Base-by-base conservation (phyloP, 2,888 invertebrate species). In the Drosophila dives region DNA sequence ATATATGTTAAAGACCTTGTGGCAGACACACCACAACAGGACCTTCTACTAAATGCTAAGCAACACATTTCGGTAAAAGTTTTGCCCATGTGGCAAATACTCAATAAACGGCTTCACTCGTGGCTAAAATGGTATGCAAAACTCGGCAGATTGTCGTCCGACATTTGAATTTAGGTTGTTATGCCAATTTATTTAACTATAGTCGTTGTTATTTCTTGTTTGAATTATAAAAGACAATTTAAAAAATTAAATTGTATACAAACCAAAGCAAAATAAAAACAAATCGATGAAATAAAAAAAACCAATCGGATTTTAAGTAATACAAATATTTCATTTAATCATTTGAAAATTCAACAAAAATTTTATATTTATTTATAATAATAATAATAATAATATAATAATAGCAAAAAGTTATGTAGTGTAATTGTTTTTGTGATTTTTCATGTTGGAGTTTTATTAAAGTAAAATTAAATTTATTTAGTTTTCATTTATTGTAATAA, bases 341-440 rank as follows among this genome's bases (percentile, higher is more conserved):
- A 90, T 91, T 89, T 91, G 90, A 92, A 92, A 92, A 91, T 90
- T 91, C 92, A 92, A 92, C 92, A 92, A 92, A 91, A 92, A 91
- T 91, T 86, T 34, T 77, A 70, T 77, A 77, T 90, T 87, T 85
- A 86, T 85, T 89, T 81, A 68, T 86, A 89, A 86, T 81, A 87
- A 84, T 87, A 79, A 82, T 90, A 91, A 86, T 81, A 88, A 86
- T 88, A 80, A 83, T 86, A 86, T 88, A 80, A 83, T 86, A 79
- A 81, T 90, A 91, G 83, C 86, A 81, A 81, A 90, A 83, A 82
- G 79, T 80, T 73, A 77, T 78, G 63, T 79, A 76, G 76, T 77
- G 71, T 77, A 80, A 74, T 75, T 80, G 38, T 72, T 74, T 67
- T 73, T 75, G 58, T 76, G 56, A 67, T 72, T 68, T 79, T 72